Conservation (phyloP, 2,113 vertebrate species). For the Xenopus borealis region DNA sequence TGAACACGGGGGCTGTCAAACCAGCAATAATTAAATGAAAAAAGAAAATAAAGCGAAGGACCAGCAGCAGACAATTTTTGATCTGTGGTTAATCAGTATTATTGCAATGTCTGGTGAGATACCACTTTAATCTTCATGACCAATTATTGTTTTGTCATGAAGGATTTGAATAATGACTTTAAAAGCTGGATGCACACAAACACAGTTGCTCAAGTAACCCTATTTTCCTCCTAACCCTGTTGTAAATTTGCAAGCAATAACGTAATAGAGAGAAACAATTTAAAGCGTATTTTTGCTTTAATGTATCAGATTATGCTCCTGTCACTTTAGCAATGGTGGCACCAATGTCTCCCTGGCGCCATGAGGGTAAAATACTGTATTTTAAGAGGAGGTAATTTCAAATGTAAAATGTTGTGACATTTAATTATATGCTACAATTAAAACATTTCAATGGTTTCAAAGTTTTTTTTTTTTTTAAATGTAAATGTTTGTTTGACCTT, state of each 20-base stretch:
- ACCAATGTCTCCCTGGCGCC: too few relatives aligned
- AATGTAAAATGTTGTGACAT: too few relatives aligned
- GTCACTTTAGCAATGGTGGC: too few relatives aligned
- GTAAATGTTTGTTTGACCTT: too few relatives aligned
- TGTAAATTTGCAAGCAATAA: constrained; percentile 34
- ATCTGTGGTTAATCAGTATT: constrained; percentile 46
- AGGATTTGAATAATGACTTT: constrained; percentile 33
- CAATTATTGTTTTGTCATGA: constrained; percentile 41
- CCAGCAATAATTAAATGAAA: constrained; percentile 39
- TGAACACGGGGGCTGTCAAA: constrained; percentile 39
- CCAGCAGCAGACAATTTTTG: constrained; percentile 33
- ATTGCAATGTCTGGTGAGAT: constrained; percentile 38
- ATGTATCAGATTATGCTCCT: too few relatives aligned
- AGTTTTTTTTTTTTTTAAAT: too few relatives aligned
- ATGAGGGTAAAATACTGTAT: too few relatives aligned
- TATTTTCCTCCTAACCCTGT: not conserved
- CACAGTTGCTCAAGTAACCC: constrained; percentile 10
- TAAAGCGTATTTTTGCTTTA: not conserved
- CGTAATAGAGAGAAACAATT: constrained; percentile 13
- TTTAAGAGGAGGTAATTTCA: too few relatives aligned
- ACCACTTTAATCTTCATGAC: constrained; percentile 45
- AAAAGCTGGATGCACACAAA: constrained; percentile 21
- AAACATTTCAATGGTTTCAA: too few relatives aligned
- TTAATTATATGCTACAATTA: too few relatives aligned
- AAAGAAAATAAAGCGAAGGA: constrained; percentile 32